Evolutionary conservation across 2,888 invertebrate species (phyloP).

Genomic region (Pammene fasciana): DNA sequence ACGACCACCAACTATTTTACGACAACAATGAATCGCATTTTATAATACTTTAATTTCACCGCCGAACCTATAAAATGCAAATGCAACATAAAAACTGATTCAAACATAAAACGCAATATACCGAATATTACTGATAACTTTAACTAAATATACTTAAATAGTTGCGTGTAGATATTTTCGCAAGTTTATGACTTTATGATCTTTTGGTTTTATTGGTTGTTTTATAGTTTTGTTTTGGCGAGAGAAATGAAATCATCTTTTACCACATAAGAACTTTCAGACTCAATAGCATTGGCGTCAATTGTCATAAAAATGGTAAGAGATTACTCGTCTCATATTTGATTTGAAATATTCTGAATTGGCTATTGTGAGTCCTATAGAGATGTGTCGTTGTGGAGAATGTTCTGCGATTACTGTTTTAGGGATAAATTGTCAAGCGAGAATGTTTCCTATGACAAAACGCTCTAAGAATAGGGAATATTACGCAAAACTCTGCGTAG

Average conservation of each 20-base stretch:
- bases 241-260: background rate
- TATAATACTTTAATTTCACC: constrained; percentile 82
- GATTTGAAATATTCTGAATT: too few relatives aligned
- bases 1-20: constrained; percentile 78
- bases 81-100: constrained; percentile 73
- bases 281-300: background rate
- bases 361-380: too few relatives aligned
- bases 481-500: too few relatives aligned
- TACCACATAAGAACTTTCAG: background rate
- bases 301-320: too few relatives aligned
- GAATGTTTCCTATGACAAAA: too few relatives aligned
- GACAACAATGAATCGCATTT: constrained; percentile 77
- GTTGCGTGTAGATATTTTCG: constrained; percentile 29
- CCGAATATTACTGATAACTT: constrained; percentile 50
- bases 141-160: constrained; percentile 39
- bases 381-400: too few relatives aligned
- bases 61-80: constrained; percentile 81
- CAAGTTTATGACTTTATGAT: constrained; percentile 24
- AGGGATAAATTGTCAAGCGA: too few relatives aligned
- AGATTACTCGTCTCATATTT: too few relatives aligned
- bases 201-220: constrained; percentile 13
- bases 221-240: constrained; percentile 18
- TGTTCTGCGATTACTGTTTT: too few relatives aligned
- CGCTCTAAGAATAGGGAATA: too few relatives aligned
- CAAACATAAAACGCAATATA: constrained; percentile 69